Conservation (phyloP, 2,113 vertebrate species). For the Orcinus orca region DNA sequence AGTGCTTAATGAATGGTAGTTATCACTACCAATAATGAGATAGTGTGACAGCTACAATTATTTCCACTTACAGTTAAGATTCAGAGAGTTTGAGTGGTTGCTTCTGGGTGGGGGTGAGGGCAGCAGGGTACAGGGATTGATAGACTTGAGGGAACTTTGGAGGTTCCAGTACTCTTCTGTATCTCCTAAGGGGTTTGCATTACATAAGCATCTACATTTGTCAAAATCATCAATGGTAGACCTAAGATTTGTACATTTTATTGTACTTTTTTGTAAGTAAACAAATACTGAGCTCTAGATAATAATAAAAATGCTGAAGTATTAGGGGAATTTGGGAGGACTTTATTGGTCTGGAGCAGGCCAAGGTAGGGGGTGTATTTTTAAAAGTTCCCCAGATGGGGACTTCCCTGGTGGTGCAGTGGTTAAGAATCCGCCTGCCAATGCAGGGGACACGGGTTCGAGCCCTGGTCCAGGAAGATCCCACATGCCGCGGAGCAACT, state of each 20-base stretch:
- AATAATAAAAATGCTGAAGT: neutral
- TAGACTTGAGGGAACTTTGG: neutral
- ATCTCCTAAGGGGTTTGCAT: neutral
- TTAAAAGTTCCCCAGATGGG: neutral
- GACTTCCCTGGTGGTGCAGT: no score
- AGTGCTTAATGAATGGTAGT: neutral
- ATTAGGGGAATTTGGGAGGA: neutral
- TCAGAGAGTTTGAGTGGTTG: neutral
- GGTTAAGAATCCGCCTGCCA: no score
- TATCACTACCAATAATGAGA: neutral
- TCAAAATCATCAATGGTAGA: neutral
- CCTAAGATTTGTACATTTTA: neutral
- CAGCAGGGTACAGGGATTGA: neutral
- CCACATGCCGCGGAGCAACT: no score
- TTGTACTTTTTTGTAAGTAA: neutral
- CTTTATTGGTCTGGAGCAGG: neutral
- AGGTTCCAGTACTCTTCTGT: no score
- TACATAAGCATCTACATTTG: neutral
- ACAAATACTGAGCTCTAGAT: neutral
- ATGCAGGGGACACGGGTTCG: no score
- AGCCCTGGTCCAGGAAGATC: no score
- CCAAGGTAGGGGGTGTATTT: neutral
- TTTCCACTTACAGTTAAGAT: neutral
- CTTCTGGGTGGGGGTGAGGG: neutral
- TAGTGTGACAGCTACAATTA: neutral